phyloP scores from a whole-genome alignment of 2,888 invertebrate species.

The Cremastinae sp. region DNA sequence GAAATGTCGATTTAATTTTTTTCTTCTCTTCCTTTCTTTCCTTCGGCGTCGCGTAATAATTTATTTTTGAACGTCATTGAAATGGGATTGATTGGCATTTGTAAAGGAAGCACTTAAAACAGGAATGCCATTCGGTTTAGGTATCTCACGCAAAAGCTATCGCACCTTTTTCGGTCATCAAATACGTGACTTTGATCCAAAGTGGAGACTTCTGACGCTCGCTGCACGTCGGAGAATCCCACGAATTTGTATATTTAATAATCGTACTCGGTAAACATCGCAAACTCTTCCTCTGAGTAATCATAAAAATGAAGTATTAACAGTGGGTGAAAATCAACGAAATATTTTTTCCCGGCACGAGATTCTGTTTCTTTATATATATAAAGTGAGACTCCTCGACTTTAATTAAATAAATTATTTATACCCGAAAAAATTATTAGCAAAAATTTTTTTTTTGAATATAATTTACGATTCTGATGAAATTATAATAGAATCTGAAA shows the following conservation, averaged over 20 bases:
- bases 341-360: no score
- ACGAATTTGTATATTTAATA: constrained; percentile 41
- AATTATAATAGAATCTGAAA: no score
- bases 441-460: no score
- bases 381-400: no score
- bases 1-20: not conserved
- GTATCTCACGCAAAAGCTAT: constrained; percentile 56
- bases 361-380: no score
- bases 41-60: constrained; percentile 25
- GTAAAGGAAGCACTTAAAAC: constrained; percentile 66
- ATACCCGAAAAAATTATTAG: no score
- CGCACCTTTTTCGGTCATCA: constrained; percentile 61
- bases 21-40: constrained; percentile 16
- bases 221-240: constrained; percentile 24
- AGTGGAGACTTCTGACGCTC: constrained; percentile 50
- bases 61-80: constrained; percentile 65
- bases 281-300: not conserved
- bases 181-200: constrained; percentile 67
- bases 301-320: not conserved
- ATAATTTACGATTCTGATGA: no score
- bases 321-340: no score
- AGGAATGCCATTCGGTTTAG: constrained; percentile 64
- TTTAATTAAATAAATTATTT: no score
- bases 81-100: constrained; percentile 54
- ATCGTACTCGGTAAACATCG: constrained; percentile 2